phyloP scores from a whole-genome alignment of 2,888 invertebrate genomes.

The Clanis bilineata region DNA sequence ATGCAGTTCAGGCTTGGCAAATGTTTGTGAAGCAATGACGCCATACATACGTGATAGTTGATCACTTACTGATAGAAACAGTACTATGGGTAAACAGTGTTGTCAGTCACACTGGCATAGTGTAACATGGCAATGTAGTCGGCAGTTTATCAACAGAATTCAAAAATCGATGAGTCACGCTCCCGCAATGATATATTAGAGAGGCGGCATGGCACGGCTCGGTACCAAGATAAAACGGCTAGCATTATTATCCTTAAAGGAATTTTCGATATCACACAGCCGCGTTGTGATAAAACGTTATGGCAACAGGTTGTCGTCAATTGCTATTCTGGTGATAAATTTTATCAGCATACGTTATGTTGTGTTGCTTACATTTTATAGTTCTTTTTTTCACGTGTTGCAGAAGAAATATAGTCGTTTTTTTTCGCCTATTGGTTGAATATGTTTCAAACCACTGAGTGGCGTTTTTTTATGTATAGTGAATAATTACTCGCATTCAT shows the following conservation, averaged over 20 bases:
- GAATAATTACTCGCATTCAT: neutral
- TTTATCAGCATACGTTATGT: slow-evolving; percentile 29
- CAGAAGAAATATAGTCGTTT: neutral
- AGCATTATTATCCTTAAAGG: slow-evolving; percentile 42
- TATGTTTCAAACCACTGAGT: neutral
- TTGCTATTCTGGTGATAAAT: slow-evolving; percentile 39
- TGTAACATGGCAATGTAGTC: slow-evolving; percentile 10
- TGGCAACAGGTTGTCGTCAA: slow-evolving; percentile 49
- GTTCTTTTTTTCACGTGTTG: slow-evolving; percentile 1
- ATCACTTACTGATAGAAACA: too few species aligned
- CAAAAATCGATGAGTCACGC: slow-evolving; percentile 16
- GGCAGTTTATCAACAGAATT: slow-evolving; percentile 29
- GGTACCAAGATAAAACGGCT: slow-evolving; percentile 37
- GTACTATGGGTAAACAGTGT: neutral
- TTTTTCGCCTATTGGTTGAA: too few species aligned
- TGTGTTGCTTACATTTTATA: slow-evolving; percentile 13
- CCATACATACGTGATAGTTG: too few species aligned
- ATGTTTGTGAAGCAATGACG: too few species aligned
- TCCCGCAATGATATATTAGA: slow-evolving; percentile 17
- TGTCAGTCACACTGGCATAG: neutral
- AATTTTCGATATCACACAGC: slow-evolving; percentile 42
- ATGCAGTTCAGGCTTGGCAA: too few species aligned
- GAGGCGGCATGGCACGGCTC: slow-evolving; percentile 23
- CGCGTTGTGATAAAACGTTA: slow-evolving; percentile 39
- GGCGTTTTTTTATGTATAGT: neutral